These are phyloP conservation scores for Penaeus chinensis DNA, from an alignment of 1,140 invertebrate genomes.

Conservation along the genomic window DNA sequence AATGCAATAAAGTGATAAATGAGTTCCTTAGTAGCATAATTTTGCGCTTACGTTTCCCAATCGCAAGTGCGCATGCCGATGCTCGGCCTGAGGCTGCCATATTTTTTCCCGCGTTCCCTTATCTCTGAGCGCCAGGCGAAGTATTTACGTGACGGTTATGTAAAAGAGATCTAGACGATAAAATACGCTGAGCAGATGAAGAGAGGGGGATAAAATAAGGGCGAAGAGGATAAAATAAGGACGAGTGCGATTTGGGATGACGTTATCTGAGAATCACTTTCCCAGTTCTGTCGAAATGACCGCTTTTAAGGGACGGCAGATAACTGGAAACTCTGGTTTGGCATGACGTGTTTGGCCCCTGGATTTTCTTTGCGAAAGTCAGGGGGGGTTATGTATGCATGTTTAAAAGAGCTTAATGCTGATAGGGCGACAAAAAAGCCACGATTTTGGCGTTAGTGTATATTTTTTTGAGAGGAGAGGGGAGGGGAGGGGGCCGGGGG, in stretches of 20 bases:
- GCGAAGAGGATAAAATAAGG: conserved; percentile 3
- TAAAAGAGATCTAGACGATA: conserved; percentile 41
- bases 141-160: conserved; percentile 43
- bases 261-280: conserved; percentile 17
- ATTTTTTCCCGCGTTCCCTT: conserved; percentile 31
- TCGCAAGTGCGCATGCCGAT: conserved; percentile 26
- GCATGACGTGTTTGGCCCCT: background rate
- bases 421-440: conserved; percentile 18
- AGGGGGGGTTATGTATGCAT: conserved; percentile 47
- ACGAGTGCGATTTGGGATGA: conserved; percentile 14
- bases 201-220: conserved; percentile 35
- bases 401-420: conserved; percentile 54
- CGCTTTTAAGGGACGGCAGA: no score
- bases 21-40: conserved; percentile 19
- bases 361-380: conserved; percentile 34
- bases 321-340: conserved; percentile 23
- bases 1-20: conserved; percentile 41
- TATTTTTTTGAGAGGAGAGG: no score
- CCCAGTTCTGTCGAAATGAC: conserved; percentile 2
- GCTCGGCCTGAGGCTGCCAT: conserved; percentile 19
- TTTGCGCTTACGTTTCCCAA: background rate
- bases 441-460: no score
- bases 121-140: conserved; percentile 36
- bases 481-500: no score
- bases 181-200: conserved; percentile 41